Evolutionary conservation across 37 sponge, comb jelly and placozoan species (phyloP), one percentile per base, ranked within the genome.

Genomic region (Halichondria panicea): DNA sequence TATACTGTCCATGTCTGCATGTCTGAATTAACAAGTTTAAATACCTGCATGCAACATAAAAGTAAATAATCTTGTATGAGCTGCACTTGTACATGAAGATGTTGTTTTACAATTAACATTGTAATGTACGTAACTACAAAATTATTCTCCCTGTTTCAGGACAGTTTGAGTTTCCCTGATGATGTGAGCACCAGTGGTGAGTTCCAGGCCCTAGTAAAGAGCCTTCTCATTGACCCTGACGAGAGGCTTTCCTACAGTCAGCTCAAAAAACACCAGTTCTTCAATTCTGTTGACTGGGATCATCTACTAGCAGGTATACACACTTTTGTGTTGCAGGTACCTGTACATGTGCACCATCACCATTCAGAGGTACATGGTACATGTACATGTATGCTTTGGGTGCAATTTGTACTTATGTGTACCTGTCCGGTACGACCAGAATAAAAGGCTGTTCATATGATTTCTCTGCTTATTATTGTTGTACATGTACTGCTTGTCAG

Each of bases 191-290:
- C 66, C 43, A 44, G 43, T 19, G 88, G 68, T 15, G 81, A 80
- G 52, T 79, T 75, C 4, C 56, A 64, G 48, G 72, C 75, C 58
- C 78, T 97, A 25, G 81, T 97, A 39, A 59, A 31, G 43, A 32
- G 53, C 2, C 87, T 97, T 13, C 76, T 93, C 46, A 81, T 65
- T 1, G 72, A 77, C 30, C 57, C 72, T 19, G 37, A 39, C 32
- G 43, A 59, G 25, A 68, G 97, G 30, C 55, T 85, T 8, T 75
- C 69, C 18, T 92, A 69, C 74, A 62, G 66, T 15, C 79, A 60
- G 25, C 70, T 97, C 61, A 79, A 74, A 55, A 62, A 42, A 1
- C 96, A 95, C 65, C 50, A 54, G 13, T 98, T 91, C 75, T 98
- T 98, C 72, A 35, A 52, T 33, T 34, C 30, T 2, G 40, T 68